Base-by-base conservation (phyloP, 92 coral and sea anemone genomes). In the Actinernus sp. region DNA sequence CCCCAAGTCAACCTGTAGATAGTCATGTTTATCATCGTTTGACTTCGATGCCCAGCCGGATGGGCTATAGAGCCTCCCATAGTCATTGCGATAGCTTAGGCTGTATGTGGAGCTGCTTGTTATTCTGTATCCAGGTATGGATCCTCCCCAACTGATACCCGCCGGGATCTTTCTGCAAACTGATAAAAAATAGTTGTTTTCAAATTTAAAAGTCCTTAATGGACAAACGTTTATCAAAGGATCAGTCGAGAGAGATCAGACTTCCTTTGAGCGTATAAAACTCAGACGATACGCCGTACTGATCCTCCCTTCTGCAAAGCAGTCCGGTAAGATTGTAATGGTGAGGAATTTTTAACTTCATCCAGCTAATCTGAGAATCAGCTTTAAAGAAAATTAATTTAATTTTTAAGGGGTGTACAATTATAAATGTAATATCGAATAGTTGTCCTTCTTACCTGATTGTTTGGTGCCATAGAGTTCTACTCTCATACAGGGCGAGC, bases 1-100 rank as follows among this genome's bases (percentile, higher is more conserved):
- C 11, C 78, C 78, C 14, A 70, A 36, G 45, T 70, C 66, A 9
- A 70, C 63, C 48, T 70, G 65, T 8, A 45, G 52, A 7, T 17
- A 45, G 10, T 7, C 11, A 6, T 45, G 18, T 12, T 45, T 23
- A 18, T 18, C 52, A 4, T 5, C 21, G 52, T 45, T 23, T 5
- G 8, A 23, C 10, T 18, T 23, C 5, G 22, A 12, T 4, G 41
- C 41, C 41, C 41, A 36, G 7, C 41, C 41, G 14, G 14, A 36
- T 14, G 41, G 41, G 14, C 41, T 14, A 14, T 36, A 7, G 8
- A 36, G 14, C 14, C 41, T 36, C 14, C 41, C 41, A 36, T 7
- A 36, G 41, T 7, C 7, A 14, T 14, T 14, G 7, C 8, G 8
- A 14, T 36, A 36, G 14, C 8, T 14, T 36, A 14, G 41, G 7